Evolutionary conservation across 2,797 vertebrate genomes (phyloP).

Genomic region (Perodicticus potto): DNA sequence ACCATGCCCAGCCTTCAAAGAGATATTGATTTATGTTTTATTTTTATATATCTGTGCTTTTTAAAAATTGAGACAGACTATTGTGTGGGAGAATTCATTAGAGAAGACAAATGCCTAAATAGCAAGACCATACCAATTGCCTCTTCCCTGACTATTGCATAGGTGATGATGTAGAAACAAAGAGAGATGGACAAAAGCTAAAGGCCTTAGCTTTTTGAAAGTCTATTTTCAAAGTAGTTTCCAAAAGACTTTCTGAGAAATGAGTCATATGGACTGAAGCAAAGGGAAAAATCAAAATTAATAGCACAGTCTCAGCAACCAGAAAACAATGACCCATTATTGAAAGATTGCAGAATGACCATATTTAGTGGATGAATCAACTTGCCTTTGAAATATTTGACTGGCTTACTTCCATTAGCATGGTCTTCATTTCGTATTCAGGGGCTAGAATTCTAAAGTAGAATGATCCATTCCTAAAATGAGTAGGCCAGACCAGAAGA

Average conservation of each 20-base stretch:
- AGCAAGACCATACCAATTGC: background rate
- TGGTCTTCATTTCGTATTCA: background rate
- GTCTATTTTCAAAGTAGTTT: background rate
- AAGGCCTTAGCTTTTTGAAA: background rate
- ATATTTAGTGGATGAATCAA: background rate
- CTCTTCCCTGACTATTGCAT: background rate
- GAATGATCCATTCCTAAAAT: background rate
- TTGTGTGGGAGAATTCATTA: background rate
- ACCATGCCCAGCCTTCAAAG: background rate
- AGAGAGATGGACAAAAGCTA: background rate
- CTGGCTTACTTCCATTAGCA: background rate
- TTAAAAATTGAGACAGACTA: background rate
- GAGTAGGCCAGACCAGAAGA: background rate
- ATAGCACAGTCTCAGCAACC: background rate
- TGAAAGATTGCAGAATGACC: background rate
- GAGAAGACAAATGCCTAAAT: background rate
- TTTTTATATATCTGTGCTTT: background rate
- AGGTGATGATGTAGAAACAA: background rate
- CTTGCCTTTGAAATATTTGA: background rate
- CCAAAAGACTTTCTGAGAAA: background rate
- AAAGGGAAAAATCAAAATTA: background rate
- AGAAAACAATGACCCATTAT: background rate
- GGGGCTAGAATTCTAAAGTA: background rate
- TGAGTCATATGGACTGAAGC: background rate
- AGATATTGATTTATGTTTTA: background rate